Evolutionary conservation across 2,113 vertebrate genomes (phyloP).

Genomic region (Etheostoma spectabile): DNA sequence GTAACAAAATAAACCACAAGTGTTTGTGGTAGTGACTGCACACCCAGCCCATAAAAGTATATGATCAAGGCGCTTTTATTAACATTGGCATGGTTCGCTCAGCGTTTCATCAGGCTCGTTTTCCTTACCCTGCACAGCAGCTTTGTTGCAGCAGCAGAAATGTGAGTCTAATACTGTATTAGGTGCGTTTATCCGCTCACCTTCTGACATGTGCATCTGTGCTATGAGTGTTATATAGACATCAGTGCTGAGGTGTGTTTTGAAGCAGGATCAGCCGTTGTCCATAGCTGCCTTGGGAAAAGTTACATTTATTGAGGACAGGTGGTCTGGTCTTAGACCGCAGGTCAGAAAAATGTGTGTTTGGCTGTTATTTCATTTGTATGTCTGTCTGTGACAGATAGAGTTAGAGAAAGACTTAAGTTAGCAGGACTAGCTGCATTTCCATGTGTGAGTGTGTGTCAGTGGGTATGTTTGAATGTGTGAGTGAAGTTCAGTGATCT

Average conservation of each 20-base stretch:
- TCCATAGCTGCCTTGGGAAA: constrained; percentile 55
- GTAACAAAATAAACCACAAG: constrained; percentile 19
- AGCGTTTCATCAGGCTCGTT: neutral
- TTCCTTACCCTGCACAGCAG: constrained; percentile 15
- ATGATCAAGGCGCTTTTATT: constrained; percentile 24
- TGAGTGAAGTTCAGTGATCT: constrained; percentile 61
- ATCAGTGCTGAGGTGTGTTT: constrained; percentile 58
- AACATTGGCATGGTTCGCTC: constrained; percentile 16
- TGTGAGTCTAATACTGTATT: constrained; percentile 17
- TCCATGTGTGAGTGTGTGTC: constrained; percentile 61
- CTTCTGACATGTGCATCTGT: constrained; percentile 46
- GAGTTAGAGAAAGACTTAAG: constrained; percentile 18
- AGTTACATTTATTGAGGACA: constrained; percentile 71
- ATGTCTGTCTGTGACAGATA: constrained; percentile 33
- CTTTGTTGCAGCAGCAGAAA: constrained; percentile 20
- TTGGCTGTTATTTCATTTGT: constrained; percentile 23
- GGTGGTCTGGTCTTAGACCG: constrained; percentile 52
- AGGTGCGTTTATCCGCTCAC: constrained; percentile 34
- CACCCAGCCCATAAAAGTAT: constrained; percentile 24
- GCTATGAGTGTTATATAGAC: constrained; percentile 51
- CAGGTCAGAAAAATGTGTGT: constrained; percentile 37
- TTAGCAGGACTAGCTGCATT: constrained; percentile 27
- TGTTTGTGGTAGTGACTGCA: constrained; percentile 26
- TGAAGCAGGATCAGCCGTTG: constrained; percentile 60
- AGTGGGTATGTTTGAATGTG: constrained; percentile 51